These are phyloP conservation scores for Jacana jacana DNA, from an alignment of 2,113 vertebrate species.

Conservation along the genomic window DNA sequence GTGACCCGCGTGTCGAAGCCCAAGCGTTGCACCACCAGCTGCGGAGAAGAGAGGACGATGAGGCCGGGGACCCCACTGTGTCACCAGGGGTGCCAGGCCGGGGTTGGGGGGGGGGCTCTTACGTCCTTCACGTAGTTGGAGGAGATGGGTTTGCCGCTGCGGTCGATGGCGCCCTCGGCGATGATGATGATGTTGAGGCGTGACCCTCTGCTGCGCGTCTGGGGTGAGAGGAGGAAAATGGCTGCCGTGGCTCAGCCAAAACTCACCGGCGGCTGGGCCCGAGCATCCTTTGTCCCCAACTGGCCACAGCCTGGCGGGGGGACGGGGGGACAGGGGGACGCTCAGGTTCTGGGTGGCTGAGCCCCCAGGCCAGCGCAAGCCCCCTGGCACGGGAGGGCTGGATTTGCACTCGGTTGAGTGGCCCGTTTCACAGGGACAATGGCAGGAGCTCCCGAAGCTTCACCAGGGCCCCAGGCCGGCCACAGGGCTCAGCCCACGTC, in stretches of 20 bases:
- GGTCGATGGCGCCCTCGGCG: constrained; percentile 89
- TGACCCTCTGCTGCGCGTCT: constrained; percentile 89
- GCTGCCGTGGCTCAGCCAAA: accelerated
- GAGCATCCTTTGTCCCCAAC: accelerated
- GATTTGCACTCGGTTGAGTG: neutral
- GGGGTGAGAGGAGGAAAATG: neutral
- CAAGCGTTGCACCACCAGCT: constrained; percentile 87
- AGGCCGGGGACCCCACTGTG: accelerated
- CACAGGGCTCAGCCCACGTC: accelerated
- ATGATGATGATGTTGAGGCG: constrained; percentile 94
- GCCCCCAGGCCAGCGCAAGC: neutral
- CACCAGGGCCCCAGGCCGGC: accelerated
- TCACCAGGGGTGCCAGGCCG: accelerated
- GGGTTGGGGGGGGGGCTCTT: neutral
- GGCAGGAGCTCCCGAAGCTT: neutral
- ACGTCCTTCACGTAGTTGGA: constrained; percentile 90
- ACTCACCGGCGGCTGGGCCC: accelerated
- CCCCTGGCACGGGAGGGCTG: neutral
- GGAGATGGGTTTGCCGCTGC: constrained; percentile 83
- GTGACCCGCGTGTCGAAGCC: constrained; percentile 93
- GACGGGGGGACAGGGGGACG: neutral
- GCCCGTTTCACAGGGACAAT: constrained; percentile 16
- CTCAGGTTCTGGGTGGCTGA: neutral
- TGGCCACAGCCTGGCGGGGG: neutral
- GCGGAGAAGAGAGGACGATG: neutral